Conservation (phyloP, 2,888 invertebrate genomes). For the Sminthurinus aureus region DNA sequence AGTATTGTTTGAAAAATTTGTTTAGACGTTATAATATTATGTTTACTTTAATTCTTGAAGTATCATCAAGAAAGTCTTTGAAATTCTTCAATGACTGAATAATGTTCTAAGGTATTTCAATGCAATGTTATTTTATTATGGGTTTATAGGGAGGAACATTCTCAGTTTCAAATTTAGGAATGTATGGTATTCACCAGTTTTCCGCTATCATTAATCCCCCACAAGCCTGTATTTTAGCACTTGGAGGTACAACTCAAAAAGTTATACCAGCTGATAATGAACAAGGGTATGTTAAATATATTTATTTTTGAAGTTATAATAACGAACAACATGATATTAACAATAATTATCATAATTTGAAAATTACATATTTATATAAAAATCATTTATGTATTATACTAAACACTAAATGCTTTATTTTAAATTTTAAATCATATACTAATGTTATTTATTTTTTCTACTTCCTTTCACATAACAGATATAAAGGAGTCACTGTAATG, state of each 20-base stretch:
- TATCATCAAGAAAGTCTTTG: background rate
- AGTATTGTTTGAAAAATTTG: background rate
- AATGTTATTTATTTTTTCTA: background rate
- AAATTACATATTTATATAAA: background rate
- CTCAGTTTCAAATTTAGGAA: slow-evolving; percentile 93
- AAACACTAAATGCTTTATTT: background rate
- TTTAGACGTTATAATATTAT: background rate
- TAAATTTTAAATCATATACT: background rate
- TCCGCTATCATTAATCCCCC: slow-evolving; percentile 96
- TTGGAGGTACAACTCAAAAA: slow-evolving; percentile 80
- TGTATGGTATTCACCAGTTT: slow-evolving; percentile 90
- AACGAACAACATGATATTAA: too few relatives aligned
- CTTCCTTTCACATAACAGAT: background rate
- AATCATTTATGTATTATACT: background rate
- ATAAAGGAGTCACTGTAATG: slow-evolving; percentile 64
- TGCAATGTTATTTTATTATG: background rate
- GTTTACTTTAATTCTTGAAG: background rate
- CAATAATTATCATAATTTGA: too few relatives aligned
- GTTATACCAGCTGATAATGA: slow-evolving; percentile 77
- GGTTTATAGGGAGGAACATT: slow-evolving; percentile 83
- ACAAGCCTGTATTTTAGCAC: slow-evolving; percentile 88
- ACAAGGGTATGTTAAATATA: slow-evolving; percentile 71
- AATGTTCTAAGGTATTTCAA: too few relatives aligned
- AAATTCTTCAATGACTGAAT: background rate
- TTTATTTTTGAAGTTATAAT: too few relatives aligned